Evolutionary conservation across 2,888 invertebrate genomes (phyloP), one percentile per base, ranked within the genome.

Genomic region (Vesta saturnalis): DNA sequence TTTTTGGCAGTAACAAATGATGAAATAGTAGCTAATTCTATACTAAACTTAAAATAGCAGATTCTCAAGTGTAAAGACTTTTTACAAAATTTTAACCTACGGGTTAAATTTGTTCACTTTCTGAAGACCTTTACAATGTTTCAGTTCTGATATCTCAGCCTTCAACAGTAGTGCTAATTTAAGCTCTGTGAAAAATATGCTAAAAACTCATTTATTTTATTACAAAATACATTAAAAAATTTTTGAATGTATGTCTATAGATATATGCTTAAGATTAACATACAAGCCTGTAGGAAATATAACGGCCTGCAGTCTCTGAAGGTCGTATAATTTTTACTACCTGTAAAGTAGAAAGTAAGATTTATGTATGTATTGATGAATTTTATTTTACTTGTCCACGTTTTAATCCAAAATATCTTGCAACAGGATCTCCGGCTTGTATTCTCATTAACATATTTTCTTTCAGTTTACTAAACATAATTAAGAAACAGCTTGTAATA

Each of bases 391-490:
- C 95, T 89, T 99, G 99, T 76, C 99, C 99, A 86, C 99, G 89
- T 83, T 97, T 98, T 8, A 99, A 87, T 68, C 99, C 99, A 86
- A 97, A 99, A 85, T 99, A 99, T 81, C 99, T 89, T 0, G 99
- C 96, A 0, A 99, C 99, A 0, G 99, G 99, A 86, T 99, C 99
- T 60, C 97, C 97, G 6, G 94, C 95, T 85, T 99, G 99, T 82
- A 99, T 99, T 82, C 99, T 91, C 93, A 99, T 99, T 81, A 99
- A 86, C 89, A 99, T 99, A 83, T 97, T 97, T 83, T 99, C 99
- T 84, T 98, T 99, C 57, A 99, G 85, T 87, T 99, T 99, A 86
- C 92, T 93, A 61, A 52, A 63, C 3, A 72, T 73, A 66, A 10
- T 67, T 60, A 62, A 67, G 67, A 52, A 63, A 60, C 56, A 62